A percentile compares a stretch with the other conserved stretches of the same genome.
These are phyloP conservation scores for Panzeria rudis DNA, from an alignment of 2,888 invertebrate species.

Conservation along the genomic window DNA sequence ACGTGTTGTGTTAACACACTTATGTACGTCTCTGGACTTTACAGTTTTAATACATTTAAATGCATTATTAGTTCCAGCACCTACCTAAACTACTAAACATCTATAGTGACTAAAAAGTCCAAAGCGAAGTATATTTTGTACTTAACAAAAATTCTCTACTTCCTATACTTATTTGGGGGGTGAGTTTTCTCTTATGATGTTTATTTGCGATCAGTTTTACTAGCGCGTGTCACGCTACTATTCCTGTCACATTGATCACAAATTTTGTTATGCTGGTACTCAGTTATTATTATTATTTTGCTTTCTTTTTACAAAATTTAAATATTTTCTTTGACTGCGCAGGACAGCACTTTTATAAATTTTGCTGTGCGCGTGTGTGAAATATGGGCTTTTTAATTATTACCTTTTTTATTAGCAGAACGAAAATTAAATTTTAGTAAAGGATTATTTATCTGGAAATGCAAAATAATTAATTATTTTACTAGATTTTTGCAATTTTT, in stretches of 20 bases:
- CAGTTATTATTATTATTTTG: conserved; percentile 4
- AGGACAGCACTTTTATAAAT: conserved; percentile 18
- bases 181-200: conserved; percentile 43
- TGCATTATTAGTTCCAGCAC: conserved; percentile 33
- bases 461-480: too few species aligned
- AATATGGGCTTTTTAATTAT: conserved; percentile 45
- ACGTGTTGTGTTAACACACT: conserved; percentile 54
- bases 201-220: conserved; percentile 56
- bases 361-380: conserved; percentile 28
- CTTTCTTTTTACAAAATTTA: conserved; percentile 28
- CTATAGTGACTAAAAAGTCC: not conserved
- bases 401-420: conserved; percentile 18
- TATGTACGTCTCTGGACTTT: not conserved
- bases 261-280: conserved; percentile 68
- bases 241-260: conserved; percentile 47
- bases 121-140: conserved; percentile 10
- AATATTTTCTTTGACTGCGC: conserved; percentile 33
- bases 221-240: conserved; percentile 63
- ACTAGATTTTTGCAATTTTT: too few species aligned
- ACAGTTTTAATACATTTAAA: conserved; percentile 23
- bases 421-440: too few species aligned
- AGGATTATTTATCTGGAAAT: too few species aligned
- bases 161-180: conserved; percentile 12
- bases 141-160: conserved; percentile 28
- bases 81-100: too few species aligned